phyloP scores from a whole-genome alignment of 1,140 invertebrate species.

The Lithobius niger region DNA sequence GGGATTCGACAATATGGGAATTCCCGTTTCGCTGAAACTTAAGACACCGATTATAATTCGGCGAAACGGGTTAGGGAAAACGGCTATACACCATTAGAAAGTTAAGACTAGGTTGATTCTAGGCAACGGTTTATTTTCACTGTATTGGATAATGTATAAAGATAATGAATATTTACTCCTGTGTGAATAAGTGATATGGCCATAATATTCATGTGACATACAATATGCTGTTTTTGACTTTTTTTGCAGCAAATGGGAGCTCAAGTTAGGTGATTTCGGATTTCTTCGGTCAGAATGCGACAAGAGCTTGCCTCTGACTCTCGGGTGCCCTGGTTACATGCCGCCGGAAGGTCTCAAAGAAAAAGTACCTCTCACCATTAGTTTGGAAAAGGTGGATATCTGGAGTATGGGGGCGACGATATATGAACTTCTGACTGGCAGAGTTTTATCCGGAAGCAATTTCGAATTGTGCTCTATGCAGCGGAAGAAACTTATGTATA shows the following conservation, averaged over 20 bases:
- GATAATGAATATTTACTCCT: too few species aligned
- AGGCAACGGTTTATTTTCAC: too few species aligned
- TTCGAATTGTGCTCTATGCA: neutral
- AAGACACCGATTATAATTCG: too few species aligned
- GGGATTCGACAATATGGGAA: too few species aligned
- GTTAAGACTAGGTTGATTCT: too few species aligned
- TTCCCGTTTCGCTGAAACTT: too few species aligned
- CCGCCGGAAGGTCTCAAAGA: neutral
- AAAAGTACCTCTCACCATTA: neutral
- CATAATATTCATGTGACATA: too few species aligned
- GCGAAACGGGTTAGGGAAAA: too few species aligned
- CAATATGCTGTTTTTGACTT: too few species aligned
- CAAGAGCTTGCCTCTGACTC: neutral
- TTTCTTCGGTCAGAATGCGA: neutral
- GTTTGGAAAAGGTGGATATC: neutral
- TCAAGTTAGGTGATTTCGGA: neutral
- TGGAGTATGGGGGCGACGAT: neutral
- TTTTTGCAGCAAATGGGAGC: neutral
- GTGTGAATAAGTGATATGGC: too few species aligned
- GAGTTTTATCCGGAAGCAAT: neutral
- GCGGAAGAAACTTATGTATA: neutral
- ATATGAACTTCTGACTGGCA: neutral
- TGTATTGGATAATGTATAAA: too few species aligned
- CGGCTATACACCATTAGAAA: too few species aligned
- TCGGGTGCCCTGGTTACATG: neutral